Evolutionary conservation across 2,113 vertebrate genomes (phyloP).

Genomic region (Steatornis caripensis): DNA sequence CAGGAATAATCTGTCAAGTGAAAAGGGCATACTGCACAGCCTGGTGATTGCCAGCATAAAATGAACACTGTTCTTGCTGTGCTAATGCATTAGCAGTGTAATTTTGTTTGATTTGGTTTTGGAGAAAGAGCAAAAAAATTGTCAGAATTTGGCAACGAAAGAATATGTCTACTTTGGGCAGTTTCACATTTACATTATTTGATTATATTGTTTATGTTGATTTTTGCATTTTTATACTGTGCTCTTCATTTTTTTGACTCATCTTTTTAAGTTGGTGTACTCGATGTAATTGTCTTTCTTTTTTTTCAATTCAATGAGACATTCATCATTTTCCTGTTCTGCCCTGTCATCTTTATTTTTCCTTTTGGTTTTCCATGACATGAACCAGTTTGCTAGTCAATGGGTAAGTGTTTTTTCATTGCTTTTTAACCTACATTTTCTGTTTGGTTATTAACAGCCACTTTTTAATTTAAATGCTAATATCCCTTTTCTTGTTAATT

Average conservation of each 20-base stretch:
- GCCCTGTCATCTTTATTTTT: conserved; percentile 60
- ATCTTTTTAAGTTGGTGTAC: conserved; percentile 27
- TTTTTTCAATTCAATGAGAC: conserved; percentile 52
- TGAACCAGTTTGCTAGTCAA: conserved; percentile 84
- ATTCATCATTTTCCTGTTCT: conserved; percentile 69
- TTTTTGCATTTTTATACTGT: background rate
- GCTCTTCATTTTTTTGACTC: background rate
- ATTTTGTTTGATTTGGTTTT: background rate
- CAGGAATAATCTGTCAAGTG: background rate
- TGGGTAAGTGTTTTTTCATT: conserved; percentile 87
- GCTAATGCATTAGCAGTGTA: background rate
- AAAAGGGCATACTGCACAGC: background rate
- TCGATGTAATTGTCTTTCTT: conserved; percentile 24
- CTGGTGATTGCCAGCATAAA: background rate
- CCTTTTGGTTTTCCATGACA: conserved; percentile 70
- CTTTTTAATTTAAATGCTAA: background rate
- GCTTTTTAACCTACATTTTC: background rate
- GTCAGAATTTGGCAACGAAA: background rate
- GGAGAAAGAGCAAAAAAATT: background rate
- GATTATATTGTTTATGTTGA: background rate
- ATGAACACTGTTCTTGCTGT: background rate
- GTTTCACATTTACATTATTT: background rate
- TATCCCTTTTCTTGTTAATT: background rate
- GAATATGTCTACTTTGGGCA: background rate
- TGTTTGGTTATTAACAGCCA: background rate